Percentiles rank a stretch among this genome's conserved stretches.
Conservation (phyloP, 1,140 invertebrate genomes). For the Ceratosolen fusciceps region DNA sequence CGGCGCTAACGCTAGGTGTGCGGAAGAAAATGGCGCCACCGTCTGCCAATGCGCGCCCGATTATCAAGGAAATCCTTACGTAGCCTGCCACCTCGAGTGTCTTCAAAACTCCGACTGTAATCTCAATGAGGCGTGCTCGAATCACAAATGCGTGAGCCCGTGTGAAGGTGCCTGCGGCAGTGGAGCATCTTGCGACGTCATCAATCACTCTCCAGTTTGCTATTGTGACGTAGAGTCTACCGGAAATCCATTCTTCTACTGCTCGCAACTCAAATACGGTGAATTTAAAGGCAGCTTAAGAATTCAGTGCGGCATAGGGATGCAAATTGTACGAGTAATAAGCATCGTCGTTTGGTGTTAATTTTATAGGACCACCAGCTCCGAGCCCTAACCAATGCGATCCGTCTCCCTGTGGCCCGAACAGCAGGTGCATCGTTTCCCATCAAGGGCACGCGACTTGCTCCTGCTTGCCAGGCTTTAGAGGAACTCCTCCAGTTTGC, state of each 20-base stretch:
- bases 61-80: constrained; percentile 81
- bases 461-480: constrained; percentile 84
- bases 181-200: constrained; percentile 80
- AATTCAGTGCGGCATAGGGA: too few relatives aligned
- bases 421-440: constrained; percentile 82
- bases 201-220: constrained; percentile 85
- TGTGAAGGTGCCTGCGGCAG: constrained; percentile 84
- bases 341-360: not conserved
- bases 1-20: constrained; percentile 83
- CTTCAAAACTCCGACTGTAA: constrained; percentile 84
- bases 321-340: constrained; percentile 11
- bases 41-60: constrained; percentile 78
- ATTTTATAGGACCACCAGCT: constrained; percentile 42
- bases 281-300: not conserved
- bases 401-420: constrained; percentile 85
- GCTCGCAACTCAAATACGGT: constrained; percentile 67
- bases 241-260: constrained; percentile 85
- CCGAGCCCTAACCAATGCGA: constrained; percentile 65
- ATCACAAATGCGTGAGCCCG: constrained; percentile 85
- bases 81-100: constrained; percentile 84
- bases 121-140: constrained; percentile 79
- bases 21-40: constrained; percentile 73
- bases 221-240: constrained; percentile 80
- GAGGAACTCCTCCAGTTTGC: constrained; percentile 84
- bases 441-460: constrained; percentile 81